These are phyloP conservation scores for Buceros bicornis DNA, from an alignment of 2,797 vertebrate genomes.

Conservation along the genomic window DNA sequence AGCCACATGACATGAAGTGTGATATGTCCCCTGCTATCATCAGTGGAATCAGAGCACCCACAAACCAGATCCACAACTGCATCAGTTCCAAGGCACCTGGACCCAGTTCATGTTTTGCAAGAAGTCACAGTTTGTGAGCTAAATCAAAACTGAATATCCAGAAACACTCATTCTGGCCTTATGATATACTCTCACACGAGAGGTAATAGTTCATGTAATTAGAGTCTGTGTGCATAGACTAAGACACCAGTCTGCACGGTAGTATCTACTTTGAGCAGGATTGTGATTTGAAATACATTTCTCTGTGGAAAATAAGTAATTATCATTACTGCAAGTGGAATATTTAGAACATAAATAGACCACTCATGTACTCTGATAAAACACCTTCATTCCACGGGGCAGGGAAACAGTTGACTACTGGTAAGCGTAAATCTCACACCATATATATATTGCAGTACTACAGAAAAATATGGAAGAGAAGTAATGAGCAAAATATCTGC, in stretches of 20 bases:
- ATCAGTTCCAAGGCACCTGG: not conserved
- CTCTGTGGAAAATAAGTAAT: not conserved
- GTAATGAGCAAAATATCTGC: not conserved
- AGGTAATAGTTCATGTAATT: not conserved
- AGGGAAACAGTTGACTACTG: not conserved
- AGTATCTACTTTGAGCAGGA: not conserved
- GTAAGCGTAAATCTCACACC: not conserved
- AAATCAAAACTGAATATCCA: constrained; percentile 9
- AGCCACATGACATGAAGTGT: not conserved
- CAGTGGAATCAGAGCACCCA: not conserved
- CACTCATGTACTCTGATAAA: not conserved
- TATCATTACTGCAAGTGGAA: not conserved
- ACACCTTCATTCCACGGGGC: not conserved
- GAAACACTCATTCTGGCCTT: not conserved
- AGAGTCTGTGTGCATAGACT: not conserved
- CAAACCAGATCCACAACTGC: not conserved
- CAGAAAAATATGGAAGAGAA: not conserved
- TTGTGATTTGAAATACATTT: not conserved
- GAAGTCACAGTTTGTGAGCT: not conserved
- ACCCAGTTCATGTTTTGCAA: not conserved
- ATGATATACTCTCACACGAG: not conserved
- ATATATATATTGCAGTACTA: not conserved
- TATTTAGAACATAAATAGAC: not conserved
- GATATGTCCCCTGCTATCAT: not conserved
- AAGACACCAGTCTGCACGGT: not conserved